Evolutionary conservation across 1,140 invertebrate genomes (phyloP).

Genomic region (Arion vulgaris): DNA sequence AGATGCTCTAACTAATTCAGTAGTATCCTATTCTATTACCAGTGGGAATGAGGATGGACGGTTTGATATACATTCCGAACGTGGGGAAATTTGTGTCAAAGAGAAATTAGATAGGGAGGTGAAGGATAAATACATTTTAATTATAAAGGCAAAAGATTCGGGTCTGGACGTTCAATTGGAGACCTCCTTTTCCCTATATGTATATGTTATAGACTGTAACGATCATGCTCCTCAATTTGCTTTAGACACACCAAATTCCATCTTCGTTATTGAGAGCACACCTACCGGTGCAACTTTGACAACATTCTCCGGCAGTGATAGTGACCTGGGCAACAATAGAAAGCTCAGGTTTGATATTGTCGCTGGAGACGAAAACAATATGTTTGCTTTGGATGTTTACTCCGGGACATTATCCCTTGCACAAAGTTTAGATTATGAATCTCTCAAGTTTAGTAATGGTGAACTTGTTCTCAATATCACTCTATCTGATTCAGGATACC

Average conservation of each 20-base stretch:
- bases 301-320: conserved; percentile 65
- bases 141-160: conserved; percentile 82
- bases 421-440: conserved; percentile 91
- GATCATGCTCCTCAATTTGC: conserved; percentile 85
- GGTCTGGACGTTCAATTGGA: conserved; percentile 79
- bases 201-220: conserved; percentile 87
- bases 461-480: conserved; percentile 84
- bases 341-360: conserved; percentile 84
- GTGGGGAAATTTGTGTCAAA: conserved; percentile 67
- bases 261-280: conserved; percentile 51
- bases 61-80: conserved; percentile 58
- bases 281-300: conserved; percentile 54
- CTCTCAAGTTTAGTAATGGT: conserved; percentile 82
- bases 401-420: conserved; percentile 86
- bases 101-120: conserved; percentile 87
- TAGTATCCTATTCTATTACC: conserved; percentile 79
- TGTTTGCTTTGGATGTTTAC: conserved; percentile 84
- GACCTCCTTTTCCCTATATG: conserved; percentile 81
- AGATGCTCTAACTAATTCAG: conserved; percentile 79
- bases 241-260: conserved; percentile 11
- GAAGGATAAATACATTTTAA: conserved; percentile 54
- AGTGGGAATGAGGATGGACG: conserved; percentile 82
- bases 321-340: conserved; percentile 76
- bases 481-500: conserved; percentile 80
- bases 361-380: conserved; percentile 90